Percentiles rank a stretch among this genome's conserved stretches.
Conservation (phyloP, 2,797 vertebrate genomes). For the Taenioides sp. region DNA sequence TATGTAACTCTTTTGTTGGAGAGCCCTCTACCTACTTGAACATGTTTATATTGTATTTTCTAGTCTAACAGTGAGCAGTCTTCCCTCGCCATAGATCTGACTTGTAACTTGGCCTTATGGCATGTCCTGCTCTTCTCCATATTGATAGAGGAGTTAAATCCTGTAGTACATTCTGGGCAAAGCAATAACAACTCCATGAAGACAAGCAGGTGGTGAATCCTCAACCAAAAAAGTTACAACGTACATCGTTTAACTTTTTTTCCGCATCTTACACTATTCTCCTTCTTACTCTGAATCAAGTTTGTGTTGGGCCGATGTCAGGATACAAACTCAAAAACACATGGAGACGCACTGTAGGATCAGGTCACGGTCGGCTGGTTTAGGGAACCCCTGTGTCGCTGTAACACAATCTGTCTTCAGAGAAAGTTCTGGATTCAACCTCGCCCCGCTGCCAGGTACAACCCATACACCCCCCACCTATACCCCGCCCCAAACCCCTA, state of each 20-base stretch:
- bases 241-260: not conserved
- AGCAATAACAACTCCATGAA: too few species aligned
- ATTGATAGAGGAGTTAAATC: too few species aligned
- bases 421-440: constrained; percentile 72
- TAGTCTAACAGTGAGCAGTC: too few species aligned
- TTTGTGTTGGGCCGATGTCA: not conserved
- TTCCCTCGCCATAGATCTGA: too few species aligned
- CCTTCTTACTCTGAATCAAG: not conserved
- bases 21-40: too few species aligned
- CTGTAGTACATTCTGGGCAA: too few species aligned
- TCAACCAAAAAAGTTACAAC: too few species aligned
- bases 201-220: too few species aligned
- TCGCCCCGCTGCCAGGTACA: constrained; percentile 72
- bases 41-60: too few species aligned
- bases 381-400: constrained; percentile 65
- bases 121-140: too few species aligned
- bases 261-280: not conserved
- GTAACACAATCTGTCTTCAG: constrained; percentile 67
- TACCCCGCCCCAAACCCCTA: constrained; percentile 45
- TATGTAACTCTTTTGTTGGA: too few species aligned
- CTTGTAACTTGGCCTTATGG: too few species aligned
- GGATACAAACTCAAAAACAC: not conserved
- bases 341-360: constrained; percentile 27
- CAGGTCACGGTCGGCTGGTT: constrained; percentile 54
- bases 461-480: constrained; percentile 10